phyloP scores from a whole-genome alignment of 2,113 vertebrate species.

The Gobius niger region DNA sequence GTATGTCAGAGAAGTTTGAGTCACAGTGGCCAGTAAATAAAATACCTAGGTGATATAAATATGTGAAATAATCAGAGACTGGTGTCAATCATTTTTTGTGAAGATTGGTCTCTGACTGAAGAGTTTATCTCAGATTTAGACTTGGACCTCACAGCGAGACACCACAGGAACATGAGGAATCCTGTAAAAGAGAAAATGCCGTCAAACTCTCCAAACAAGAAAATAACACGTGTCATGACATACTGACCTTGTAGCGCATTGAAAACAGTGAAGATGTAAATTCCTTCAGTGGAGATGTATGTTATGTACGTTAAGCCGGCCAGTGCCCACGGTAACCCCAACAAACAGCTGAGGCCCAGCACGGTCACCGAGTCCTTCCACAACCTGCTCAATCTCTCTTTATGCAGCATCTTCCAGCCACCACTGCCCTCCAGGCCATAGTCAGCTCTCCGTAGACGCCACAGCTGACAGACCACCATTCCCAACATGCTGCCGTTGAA shows the following conservation, averaged over 20 bases:
- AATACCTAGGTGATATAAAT: no score
- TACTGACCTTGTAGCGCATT: conserved; percentile 91
- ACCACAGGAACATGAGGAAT: conserved; percentile 74
- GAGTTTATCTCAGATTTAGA: conserved; percentile 32
- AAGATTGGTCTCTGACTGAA: conserved; percentile 43
- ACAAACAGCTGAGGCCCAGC: conserved; percentile 84
- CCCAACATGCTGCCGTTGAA: conserved; percentile 84
- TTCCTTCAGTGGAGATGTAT: conserved; percentile 69
- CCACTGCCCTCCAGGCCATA: background rate
- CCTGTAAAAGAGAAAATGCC: conserved; percentile 47
- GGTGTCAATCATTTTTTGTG: conserved; percentile 63
- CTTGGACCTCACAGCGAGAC: conserved; percentile 56
- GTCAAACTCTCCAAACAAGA: background rate
- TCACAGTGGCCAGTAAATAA: no score
- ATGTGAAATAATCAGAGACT: conserved; percentile 52
- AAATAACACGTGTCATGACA: background rate
- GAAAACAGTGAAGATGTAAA: conserved; percentile 87
- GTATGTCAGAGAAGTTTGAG: no score
- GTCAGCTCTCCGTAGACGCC: conserved; percentile 51
- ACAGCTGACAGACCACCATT: conserved; percentile 80
- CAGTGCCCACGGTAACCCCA: conserved; percentile 87
- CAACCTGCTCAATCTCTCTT: conserved; percentile 50
- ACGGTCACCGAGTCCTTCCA: conserved; percentile 74
- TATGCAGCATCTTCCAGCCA: conserved; percentile 10
- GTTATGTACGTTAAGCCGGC: conserved; percentile 81